A percentile compares a stretch with the other conserved stretches of the same genome.
Evolutionary conservation across 2,888 invertebrate species (phyloP).

Genomic region (Drosophila anomelani): DNA sequence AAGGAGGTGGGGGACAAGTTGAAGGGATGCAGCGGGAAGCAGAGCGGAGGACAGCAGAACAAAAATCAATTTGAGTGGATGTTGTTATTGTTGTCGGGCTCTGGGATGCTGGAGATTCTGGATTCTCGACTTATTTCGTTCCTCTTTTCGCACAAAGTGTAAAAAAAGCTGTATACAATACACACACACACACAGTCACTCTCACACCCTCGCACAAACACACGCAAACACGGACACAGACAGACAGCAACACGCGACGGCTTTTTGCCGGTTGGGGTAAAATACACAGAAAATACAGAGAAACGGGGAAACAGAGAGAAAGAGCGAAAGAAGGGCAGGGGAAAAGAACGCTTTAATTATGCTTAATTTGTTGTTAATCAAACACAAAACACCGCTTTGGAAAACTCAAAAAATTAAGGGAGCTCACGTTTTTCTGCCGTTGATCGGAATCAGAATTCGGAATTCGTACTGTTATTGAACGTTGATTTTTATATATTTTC

Average conservation of each 20-base stretch:
- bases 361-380: constrained; percentile 76
- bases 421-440: constrained; percentile 48
- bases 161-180: constrained; percentile 75
- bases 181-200: constrained; percentile 14
- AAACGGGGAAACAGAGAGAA: constrained; percentile 23
- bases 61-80: constrained; percentile 71
- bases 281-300: constrained; percentile 18
- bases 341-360: constrained; percentile 63
- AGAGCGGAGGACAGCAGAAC: constrained; percentile 38
- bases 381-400: constrained; percentile 60
- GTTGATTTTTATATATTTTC: constrained; percentile 27
- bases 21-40: constrained; percentile 6
- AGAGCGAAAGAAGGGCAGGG: constrained; percentile 24
- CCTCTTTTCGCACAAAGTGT: constrained; percentile 48
- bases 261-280: constrained; percentile 20
- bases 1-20: constrained; percentile 27
- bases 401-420: constrained; percentile 14
- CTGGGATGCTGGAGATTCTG: constrained; percentile 27
- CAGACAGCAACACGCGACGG: constrained; percentile 24
- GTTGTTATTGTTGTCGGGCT: constrained; percentile 15
- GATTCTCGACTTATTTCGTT: constrained; percentile 50
- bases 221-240: constrained; percentile 14
- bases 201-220: constrained; percentile 14
- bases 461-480: constrained; percentile 47
- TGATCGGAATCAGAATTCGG: constrained; percentile 28